phyloP scores from a whole-genome alignment of 2,888 invertebrate genomes.

The Lapara coniferarum region DNA sequence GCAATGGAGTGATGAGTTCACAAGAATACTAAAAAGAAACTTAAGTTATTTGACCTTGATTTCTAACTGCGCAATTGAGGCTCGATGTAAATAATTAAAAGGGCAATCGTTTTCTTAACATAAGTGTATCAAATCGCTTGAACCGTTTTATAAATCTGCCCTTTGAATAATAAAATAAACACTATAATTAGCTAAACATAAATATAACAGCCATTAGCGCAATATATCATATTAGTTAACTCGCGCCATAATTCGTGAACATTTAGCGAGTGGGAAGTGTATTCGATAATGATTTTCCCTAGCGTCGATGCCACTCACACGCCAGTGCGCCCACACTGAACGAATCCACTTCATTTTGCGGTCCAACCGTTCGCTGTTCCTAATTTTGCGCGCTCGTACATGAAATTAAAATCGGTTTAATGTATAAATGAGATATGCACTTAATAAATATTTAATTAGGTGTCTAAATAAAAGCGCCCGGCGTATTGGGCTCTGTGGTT shows the following conservation, averaged over 20 bases:
- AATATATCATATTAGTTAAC: constrained; percentile 24
- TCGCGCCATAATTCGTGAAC: constrained; percentile 28
- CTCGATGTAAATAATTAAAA: too few relatives aligned
- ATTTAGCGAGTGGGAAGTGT: constrained; percentile 55
- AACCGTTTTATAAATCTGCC: not conserved
- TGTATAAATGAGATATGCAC: constrained; percentile 81
- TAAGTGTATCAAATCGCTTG: not conserved
- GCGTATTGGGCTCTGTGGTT: constrained; percentile 63
- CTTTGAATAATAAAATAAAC: not conserved
- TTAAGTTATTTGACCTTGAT: too few relatives aligned
- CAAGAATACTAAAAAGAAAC: too few relatives aligned
- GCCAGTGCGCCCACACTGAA: constrained; percentile 49
- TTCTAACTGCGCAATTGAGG: too few relatives aligned
- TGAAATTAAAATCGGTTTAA: constrained; percentile 83
- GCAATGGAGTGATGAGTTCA: too few relatives aligned
- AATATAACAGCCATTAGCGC: not conserved
- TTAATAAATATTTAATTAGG: constrained; percentile 83
- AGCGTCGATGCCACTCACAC: constrained; percentile 52
- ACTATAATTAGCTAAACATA: not conserved
- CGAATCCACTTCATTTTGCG: constrained; percentile 80
- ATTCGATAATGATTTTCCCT: constrained; percentile 74
- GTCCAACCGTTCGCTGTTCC: constrained; percentile 71
- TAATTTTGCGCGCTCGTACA: constrained; percentile 80
- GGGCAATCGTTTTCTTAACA: not conserved
- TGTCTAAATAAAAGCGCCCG: constrained; percentile 79